These are phyloP conservation scores for Nematostella vectensis DNA, from an alignment of 92 coral and sea anemone species.

Conservation along the genomic window DNA sequence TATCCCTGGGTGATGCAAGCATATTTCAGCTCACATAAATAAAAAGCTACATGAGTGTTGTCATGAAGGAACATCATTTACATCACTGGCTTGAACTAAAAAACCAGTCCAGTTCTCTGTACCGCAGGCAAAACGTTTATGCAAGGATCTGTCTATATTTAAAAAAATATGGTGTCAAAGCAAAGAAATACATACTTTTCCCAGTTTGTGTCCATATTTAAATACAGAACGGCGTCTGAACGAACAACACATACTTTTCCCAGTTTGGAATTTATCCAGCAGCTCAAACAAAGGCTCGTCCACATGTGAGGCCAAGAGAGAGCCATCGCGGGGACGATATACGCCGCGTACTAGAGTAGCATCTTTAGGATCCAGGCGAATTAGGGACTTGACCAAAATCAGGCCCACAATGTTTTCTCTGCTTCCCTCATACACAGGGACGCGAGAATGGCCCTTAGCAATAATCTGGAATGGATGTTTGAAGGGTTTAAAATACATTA, in stretches of 20 bases:
- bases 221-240: no score
- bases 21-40: no score
- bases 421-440: conserved; percentile 68
- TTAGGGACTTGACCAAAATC: conserved; percentile 78
- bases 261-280: conserved; percentile 94
- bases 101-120: no score
- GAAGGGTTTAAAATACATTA: not conserved
- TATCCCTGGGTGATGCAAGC: no score
- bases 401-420: conserved; percentile 69
- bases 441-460: conserved; percentile 83
- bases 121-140: no score
- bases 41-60: no score
- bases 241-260: conserved; percentile 74
- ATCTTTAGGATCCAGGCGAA: conserved; percentile 80
- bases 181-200: not conserved
- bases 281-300: conserved; percentile 85
- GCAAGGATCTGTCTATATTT: no score
- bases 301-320: conserved; percentile 45
- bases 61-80: no score
- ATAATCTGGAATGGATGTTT: no score
- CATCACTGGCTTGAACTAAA: no score
- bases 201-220: no score
- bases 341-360: conserved; percentile 65
- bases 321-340: conserved; percentile 44
- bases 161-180: no score